A percentile compares a stretch with the other conserved stretches of the same genome.
Evolutionary conservation across 1,140 invertebrate genomes (phyloP).

Genomic region (Oscheius sp.): DNA sequence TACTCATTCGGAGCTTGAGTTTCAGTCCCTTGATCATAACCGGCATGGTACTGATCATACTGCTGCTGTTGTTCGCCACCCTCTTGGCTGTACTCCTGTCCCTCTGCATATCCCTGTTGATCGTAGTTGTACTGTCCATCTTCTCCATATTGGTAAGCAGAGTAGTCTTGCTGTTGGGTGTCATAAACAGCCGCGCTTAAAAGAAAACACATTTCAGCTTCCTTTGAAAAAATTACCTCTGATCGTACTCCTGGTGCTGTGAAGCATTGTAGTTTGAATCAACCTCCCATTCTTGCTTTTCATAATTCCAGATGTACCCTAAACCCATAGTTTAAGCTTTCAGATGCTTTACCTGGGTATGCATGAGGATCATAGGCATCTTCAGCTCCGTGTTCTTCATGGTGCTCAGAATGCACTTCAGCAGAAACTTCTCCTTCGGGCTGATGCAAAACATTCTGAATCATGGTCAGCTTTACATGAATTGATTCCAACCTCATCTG

Average conservation of each 20-base stretch:
- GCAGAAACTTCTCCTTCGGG: not conserved
- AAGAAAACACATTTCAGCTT: too few species aligned
- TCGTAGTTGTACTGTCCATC: conserved; percentile 1
- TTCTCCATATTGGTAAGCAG: not conserved
- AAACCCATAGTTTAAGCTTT: not conserved
- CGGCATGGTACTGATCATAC: conserved; percentile 35
- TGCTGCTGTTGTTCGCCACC: conserved; percentile 13
- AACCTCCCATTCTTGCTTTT: conserved; percentile 33
- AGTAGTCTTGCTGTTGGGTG: not conserved
- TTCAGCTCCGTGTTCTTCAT: conserved; percentile 1
- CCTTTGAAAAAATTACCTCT: too few species aligned
- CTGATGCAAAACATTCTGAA: not conserved
- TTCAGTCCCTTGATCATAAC: conserved; percentile 36
- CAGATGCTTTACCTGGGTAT: conserved; percentile 21
- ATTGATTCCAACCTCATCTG: not conserved
- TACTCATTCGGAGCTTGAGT: conserved; percentile 22
- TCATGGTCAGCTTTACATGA: too few species aligned
- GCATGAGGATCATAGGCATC: conserved; percentile 26
- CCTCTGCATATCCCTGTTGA: not conserved
- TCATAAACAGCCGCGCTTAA: not conserved
- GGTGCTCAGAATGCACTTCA: not conserved
- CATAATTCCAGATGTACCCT: conserved; percentile 39
- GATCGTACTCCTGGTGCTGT: conserved; percentile 11
- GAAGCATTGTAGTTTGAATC: conserved; percentile 21
- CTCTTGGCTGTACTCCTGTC: conserved; percentile 24